Evolutionary conservation across 2,113 vertebrate genomes (phyloP).

Genomic region (Mormyrus lacerda): DNA sequence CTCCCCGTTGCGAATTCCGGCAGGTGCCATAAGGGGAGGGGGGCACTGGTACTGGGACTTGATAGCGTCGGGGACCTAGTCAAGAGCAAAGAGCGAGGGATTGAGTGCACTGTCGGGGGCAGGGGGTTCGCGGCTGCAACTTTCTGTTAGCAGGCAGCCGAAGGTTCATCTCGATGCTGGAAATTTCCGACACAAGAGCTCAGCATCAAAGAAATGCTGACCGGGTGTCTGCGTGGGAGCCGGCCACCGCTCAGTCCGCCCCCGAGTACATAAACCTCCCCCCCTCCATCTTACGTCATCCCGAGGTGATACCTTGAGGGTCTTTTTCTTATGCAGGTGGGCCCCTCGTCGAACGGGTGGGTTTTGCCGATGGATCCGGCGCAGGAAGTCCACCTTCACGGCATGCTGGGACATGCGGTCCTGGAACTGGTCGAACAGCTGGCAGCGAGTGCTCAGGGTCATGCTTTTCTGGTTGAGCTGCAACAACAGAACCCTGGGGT

Average conservation of each 20-base stretch:
- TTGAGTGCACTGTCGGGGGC: background rate
- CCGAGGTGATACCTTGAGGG: conserved; percentile 71
- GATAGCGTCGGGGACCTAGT: conserved; percentile 91
- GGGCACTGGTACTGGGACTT: conserved; percentile 92
- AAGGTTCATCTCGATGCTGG: background rate
- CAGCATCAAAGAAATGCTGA: background rate
- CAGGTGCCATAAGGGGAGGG: conserved; percentile 73
- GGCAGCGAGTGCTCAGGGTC: conserved; percentile 89
- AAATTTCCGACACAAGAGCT: background rate
- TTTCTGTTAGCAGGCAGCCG: background rate
- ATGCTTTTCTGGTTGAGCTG: conserved; percentile 94
- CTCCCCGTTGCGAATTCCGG: conserved; percentile 85
- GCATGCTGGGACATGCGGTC: conserved; percentile 94
- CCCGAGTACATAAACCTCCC: background rate
- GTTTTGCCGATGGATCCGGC: conserved; percentile 82
- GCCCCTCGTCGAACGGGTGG: conserved; percentile 73
- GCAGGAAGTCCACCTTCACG: conserved; percentile 92
- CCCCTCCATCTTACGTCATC: background rate
- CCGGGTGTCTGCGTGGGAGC: background rate
- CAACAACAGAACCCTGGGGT: conserved; percentile 35
- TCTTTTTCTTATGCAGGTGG: conserved; percentile 73
- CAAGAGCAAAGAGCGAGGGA: background rate
- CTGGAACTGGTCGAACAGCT: conserved; percentile 96
- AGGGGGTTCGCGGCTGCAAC: background rate
- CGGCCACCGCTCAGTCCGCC: background rate